Evolutionary conservation across 2,888 invertebrate species (phyloP).

Genomic region (Idaea dimidiata): DNA sequence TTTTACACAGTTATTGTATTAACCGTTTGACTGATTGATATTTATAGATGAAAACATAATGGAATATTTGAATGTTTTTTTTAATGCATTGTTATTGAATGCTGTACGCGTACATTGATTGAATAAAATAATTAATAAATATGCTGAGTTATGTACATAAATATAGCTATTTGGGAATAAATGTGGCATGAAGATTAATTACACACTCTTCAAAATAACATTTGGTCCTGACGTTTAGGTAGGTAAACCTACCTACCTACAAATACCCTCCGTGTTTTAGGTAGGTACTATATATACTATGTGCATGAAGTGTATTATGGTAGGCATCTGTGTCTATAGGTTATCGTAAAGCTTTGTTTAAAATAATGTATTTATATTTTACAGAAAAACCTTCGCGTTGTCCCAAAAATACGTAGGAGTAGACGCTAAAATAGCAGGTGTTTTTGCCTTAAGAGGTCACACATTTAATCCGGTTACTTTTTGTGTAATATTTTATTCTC

Average conservation of each 20-base stretch:
- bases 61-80: slow-evolving; percentile 6
- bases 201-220: neutral
- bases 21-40: slow-evolving; percentile 24
- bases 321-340: no score
- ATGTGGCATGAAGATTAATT: neutral
- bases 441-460: neutral
- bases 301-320: no score
- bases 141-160: neutral
- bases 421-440: neutral
- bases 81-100: neutral
- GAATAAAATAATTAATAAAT: neutral
- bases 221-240: neutral
- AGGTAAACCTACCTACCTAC: neutral
- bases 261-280: no score
- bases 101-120: neutral
- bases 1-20: slow-evolving; percentile 27
- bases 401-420: no score
- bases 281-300: no score
- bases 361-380: no score
- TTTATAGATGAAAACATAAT: slow-evolving; percentile 17
- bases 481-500: neutral
- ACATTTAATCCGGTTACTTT: neutral
- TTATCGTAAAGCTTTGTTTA: no score
- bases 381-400: no score
- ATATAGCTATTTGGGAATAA: neutral